Base-by-base conservation (phyloP, 2,113 vertebrate genomes). In the Lamprologus tigripictilis region DNA sequence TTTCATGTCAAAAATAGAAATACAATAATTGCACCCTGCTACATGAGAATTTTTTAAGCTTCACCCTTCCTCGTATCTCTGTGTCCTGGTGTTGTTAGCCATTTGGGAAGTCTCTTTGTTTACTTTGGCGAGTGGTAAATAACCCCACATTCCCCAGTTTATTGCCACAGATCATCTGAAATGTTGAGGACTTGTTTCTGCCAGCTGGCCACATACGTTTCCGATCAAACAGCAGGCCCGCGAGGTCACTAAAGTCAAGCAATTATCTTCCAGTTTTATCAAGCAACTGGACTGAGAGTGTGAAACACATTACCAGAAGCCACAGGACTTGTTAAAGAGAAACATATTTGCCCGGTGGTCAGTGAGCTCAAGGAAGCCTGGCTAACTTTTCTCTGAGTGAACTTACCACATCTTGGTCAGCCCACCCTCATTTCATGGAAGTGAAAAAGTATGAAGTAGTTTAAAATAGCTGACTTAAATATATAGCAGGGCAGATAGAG, bases 381-480 rank as follows among this genome's bases (percentile, higher is more conserved):
- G 82, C 53, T 91, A 82, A 90, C 85, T 90, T 91, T 91, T 88
- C 81, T 82, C 90, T 17, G 86, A 86, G 86, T 47, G 14, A 82
- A 26, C 82, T 90, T 47, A 93, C 95, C 94, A 33, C 94, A 92
- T 83, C 86, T 80, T 51, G 76, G 82, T 82, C 92, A 92, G 93
- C 84, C 93, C 73, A 49, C 73, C 79, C 89, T 93, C 91, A 82
- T 96, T 96, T 92, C 91, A 89, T 61, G 92, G 88, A 87, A 88
- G 82, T 94, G 93, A 95, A 94, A 95, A 92, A 93, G 90, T 92
- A 94, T 91, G 93, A 87, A 55, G 89, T 82, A 71, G 80, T 94
- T 93, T 92, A 93, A 96, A 97, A 96, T 96, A 96, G 95, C 61
- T 93, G 58, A 90, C 80, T 94, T 95, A 95, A 97, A 93, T 95